phyloP scores from a whole-genome alignment of 2,113 vertebrate genomes.

The Galemys pyrenaicus region DNA sequence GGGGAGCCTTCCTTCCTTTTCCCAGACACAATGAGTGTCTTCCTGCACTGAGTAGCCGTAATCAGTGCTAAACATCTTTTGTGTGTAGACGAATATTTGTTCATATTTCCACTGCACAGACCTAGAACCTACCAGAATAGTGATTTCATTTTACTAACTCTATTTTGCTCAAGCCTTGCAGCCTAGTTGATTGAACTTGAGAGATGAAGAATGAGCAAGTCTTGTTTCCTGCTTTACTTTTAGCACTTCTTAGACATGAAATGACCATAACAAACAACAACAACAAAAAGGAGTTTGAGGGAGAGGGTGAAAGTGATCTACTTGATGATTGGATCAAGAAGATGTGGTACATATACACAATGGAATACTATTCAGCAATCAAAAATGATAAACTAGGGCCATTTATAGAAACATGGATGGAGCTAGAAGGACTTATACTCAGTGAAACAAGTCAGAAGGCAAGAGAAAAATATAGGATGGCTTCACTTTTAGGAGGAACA shows the following conservation, averaged over 20 bases:
- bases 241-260: not conserved
- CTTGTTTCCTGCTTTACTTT: not conserved
- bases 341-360: no score
- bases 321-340: no score
- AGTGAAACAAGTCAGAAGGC: no score
- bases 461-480: no score
- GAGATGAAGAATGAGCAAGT: not conserved
- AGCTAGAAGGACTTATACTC: no score
- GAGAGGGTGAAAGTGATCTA: not conserved
- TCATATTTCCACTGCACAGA: not conserved
- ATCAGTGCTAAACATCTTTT: not conserved
- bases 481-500: no score
- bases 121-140: not conserved
- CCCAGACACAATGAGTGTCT: not conserved
- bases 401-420: no score
- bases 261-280: not conserved
- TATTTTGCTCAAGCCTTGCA: not conserved
- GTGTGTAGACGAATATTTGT: not conserved
- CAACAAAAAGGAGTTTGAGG: not conserved
- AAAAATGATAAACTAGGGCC: no score
- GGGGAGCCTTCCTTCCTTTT: not conserved
- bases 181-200: not conserved
- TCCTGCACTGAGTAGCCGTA: not conserved
- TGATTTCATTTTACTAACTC: constrained; percentile 8
- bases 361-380: no score